These are phyloP conservation scores for Shargacucullia verbasci DNA, from an alignment of 2,888 invertebrate genomes.

Conservation along the genomic window DNA sequence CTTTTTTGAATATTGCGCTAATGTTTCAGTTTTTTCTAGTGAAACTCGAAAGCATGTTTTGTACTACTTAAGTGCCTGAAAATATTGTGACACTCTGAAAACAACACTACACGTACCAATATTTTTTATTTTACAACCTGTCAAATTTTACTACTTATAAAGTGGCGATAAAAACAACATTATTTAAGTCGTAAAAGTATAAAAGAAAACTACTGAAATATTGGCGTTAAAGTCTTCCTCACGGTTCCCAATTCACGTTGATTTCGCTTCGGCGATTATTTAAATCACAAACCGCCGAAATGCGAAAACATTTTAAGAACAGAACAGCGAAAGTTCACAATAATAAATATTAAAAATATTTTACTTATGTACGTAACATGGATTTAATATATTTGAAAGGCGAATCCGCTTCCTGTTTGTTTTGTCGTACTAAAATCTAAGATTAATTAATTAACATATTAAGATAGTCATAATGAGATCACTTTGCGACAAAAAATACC, in stretches of 20 bases:
- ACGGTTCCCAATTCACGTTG: not conserved
- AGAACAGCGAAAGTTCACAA: constrained; percentile 24
- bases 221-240: not conserved
- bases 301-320: too few species aligned
- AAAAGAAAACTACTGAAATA: too few species aligned
- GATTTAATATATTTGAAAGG: constrained; percentile 33
- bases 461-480: constrained; percentile 31
- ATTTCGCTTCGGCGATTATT: constrained; percentile 5
- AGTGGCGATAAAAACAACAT: too few species aligned
- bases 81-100: too few species aligned
- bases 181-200: too few species aligned
- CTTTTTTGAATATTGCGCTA: too few species aligned
- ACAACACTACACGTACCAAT: too few species aligned
- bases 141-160: too few species aligned
- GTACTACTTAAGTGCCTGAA: too few species aligned
- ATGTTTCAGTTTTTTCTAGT: too few species aligned
- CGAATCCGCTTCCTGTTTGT: constrained; percentile 53
- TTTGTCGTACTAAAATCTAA: constrained; percentile 33
- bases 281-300: constrained; percentile 9
- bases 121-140: too few species aligned
- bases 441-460: constrained; percentile 34
- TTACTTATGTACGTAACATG: constrained; percentile 26
- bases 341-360: constrained; percentile 19
- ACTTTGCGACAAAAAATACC: constrained; percentile 21
- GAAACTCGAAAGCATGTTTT: too few species aligned